Evolutionary conservation across 2,888 invertebrate genomes (phyloP).

Genomic region (Eremobia ochroleuca): DNA sequence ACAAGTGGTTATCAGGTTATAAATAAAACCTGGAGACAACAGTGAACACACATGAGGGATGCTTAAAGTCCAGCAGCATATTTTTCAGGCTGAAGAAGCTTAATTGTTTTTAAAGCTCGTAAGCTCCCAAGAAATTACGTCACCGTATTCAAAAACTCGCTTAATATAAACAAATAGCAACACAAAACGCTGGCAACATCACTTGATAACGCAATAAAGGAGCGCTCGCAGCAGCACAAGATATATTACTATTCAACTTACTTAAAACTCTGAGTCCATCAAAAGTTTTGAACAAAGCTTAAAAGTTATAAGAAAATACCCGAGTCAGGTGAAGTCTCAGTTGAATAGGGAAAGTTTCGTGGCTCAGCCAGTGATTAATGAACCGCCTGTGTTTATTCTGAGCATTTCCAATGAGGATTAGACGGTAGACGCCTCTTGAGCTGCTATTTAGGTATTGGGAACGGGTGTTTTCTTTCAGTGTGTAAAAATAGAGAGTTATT

Average conservation of each 20-base stretch:
- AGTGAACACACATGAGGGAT: neutral
- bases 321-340: slow-evolving; percentile 88
- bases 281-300: slow-evolving; percentile 90
- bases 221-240: slow-evolving; percentile 79
- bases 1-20: neutral
- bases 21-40: neutral
- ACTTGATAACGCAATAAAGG: slow-evolving; percentile 81
- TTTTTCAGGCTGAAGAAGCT: too few relatives aligned
- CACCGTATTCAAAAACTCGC: slow-evolving; percentile 30
- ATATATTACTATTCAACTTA: slow-evolving; percentile 90
- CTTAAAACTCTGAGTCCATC: slow-evolving; percentile 90
- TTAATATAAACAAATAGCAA: slow-evolving; percentile 61
- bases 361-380: slow-evolving; percentile 86
- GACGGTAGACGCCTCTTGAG: slow-evolving; percentile 76
- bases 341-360: slow-evolving; percentile 88
- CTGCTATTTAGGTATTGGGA: slow-evolving; percentile 43
- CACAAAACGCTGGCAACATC: slow-evolving; percentile 73
- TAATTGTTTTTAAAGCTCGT: slow-evolving; percentile 20
- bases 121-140: slow-evolving; percentile 20
- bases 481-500: neutral
- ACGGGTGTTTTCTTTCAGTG: neutral
- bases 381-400: slow-evolving; percentile 84
- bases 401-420: slow-evolving; percentile 86
- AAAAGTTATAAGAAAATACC: slow-evolving; percentile 91
- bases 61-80: neutral